These are phyloP conservation scores for Lophura nycthemera DNA, from an alignment of 2,113 vertebrate genomes.

Conservation along the genomic window DNA sequence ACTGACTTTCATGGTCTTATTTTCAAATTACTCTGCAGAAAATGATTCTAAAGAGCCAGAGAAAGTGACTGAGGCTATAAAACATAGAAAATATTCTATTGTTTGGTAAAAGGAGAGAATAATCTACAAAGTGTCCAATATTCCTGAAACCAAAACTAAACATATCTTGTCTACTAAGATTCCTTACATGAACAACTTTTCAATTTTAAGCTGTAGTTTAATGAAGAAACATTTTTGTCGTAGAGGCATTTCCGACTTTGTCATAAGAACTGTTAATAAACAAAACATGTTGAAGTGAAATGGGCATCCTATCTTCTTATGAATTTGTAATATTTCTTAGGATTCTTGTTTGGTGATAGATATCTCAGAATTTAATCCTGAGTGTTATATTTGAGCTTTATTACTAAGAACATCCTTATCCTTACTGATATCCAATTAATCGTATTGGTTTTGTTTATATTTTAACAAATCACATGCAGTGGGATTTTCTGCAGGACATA, in stretches of 20 bases:
- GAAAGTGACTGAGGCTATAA: not conserved
- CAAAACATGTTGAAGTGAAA: not conserved
- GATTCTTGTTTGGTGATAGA: not conserved
- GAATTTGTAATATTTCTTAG: not conserved
- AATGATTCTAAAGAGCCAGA: not conserved
- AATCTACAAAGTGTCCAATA: not conserved
- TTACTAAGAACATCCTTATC: not conserved
- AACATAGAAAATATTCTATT: not conserved
- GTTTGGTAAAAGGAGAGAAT: not conserved
- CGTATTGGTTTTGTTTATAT: not conserved
- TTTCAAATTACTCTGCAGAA: not conserved
- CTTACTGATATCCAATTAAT: not conserved
- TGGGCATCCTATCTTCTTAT: not conserved
- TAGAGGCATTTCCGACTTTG: not conserved
- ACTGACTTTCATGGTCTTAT: not conserved
- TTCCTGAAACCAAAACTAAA: not conserved
- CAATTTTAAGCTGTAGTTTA: not conserved
- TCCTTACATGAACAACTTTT: not conserved
- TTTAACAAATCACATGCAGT: not conserved
- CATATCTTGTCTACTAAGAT: not conserved
- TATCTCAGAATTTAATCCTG: not conserved
- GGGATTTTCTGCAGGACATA: no score
- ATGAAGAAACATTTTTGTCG: not conserved
- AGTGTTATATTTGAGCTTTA: not conserved
- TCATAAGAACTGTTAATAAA: not conserved